Evolutionary conservation across 64 coral and sea anemone genomes (phyloP).

Genomic region (Acropora yongei): DNA sequence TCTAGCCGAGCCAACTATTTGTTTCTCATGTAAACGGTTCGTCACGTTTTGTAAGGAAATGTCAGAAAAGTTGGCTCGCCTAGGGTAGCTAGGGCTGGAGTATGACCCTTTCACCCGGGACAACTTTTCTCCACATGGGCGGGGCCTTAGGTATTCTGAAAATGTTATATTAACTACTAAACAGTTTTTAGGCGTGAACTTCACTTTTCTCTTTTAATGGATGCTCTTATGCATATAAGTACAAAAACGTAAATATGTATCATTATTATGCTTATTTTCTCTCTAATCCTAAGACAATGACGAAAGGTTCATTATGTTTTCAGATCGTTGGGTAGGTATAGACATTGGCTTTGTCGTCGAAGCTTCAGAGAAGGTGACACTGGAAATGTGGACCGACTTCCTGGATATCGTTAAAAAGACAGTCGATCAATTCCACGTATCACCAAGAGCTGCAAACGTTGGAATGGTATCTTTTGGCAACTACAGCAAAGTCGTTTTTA

Average conservation of each 20-base stretch:
- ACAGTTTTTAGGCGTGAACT: too few species aligned
- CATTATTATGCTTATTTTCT: background rate
- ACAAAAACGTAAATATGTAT: background rate
- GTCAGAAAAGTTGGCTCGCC: too few species aligned
- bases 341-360: slow-evolving; percentile 88
- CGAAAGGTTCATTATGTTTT: background rate
- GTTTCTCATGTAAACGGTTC: too few species aligned
- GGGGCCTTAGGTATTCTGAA: too few species aligned
- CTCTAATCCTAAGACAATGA: background rate
- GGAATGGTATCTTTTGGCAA: slow-evolving; percentile 72
- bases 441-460: slow-evolving; percentile 60
- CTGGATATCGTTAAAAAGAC: slow-evolving; percentile 61
- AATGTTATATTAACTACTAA: too few species aligned
- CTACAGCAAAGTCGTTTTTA: slow-evolving; percentile 51
- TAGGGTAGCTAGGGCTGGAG: too few species aligned
- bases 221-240: background rate
- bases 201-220: too few species aligned
- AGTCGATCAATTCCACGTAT: slow-evolving; percentile 56
- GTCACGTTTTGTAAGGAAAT: too few species aligned
- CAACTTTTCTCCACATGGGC: too few species aligned
- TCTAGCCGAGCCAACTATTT: too few species aligned
- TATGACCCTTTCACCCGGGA: too few species aligned
- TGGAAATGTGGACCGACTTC: slow-evolving; percentile 56
- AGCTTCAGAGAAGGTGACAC: slow-evolving; percentile 58
- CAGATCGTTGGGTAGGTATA: slow-evolving; percentile 68